Conservation (phyloP, 2,113 vertebrate genomes). For the Phycodurus eques region DNA sequence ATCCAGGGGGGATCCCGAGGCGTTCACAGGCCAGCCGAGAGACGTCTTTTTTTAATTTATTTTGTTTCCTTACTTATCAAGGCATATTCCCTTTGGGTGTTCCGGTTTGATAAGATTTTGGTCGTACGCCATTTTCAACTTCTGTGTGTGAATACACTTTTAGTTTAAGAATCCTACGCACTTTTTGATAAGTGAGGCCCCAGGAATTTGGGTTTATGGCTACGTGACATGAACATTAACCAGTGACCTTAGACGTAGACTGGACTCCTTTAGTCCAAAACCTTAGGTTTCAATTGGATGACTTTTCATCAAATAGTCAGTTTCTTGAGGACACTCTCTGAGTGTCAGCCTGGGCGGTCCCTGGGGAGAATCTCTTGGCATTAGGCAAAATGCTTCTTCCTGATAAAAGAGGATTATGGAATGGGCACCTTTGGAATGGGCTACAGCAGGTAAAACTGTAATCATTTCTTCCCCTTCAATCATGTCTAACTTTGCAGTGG, state of each 20-base stretch:
- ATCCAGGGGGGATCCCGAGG: no score
- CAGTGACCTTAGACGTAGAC: background rate
- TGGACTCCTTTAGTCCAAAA: background rate
- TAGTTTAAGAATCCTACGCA: no score
- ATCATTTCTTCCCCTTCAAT: conserved; percentile 10
- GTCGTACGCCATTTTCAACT: no score
- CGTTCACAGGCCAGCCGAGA: no score
- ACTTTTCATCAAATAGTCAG: background rate
- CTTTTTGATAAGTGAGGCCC: no score
- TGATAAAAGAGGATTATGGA: background rate
- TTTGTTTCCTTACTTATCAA: no score
- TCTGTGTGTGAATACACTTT: no score
- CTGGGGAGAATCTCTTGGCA: background rate
- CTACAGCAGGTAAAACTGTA: background rate
- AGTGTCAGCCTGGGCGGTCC: background rate
- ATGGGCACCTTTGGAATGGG: background rate
- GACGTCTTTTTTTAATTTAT: no score
- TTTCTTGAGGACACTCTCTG: background rate
- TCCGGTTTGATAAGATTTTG: no score
- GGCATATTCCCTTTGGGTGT: no score
- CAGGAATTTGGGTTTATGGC: background rate
- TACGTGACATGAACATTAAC: background rate
- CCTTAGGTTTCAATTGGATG: background rate
- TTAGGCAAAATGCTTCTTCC: background rate
- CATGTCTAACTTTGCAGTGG: conserved; percentile 16